Evolutionary conservation across 2,797 vertebrate genomes (phyloP).

Genomic region (Karalla daura): DNA sequence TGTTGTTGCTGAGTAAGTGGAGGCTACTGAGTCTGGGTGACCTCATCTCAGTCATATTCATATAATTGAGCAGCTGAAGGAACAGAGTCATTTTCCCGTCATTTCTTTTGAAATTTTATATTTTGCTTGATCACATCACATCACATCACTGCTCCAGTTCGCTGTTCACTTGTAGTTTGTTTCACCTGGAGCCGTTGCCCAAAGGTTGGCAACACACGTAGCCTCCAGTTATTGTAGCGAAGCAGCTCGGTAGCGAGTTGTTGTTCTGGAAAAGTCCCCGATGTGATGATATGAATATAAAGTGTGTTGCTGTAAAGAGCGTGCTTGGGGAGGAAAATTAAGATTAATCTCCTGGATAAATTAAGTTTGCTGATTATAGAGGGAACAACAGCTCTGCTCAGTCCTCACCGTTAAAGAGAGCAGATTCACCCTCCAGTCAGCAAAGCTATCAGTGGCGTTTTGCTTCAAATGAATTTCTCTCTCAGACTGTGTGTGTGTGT

Average conservation of each 20-base stretch:
- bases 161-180: constrained; percentile 15
- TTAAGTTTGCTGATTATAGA: constrained; percentile 56
- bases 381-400: constrained; percentile 33
- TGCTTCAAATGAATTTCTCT: constrained; percentile 31
- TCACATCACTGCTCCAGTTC: not conserved
- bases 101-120: not conserved
- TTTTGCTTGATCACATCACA: constrained; percentile 6
- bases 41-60: not conserved
- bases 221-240: constrained; percentile 5
- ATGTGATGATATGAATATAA: constrained; percentile 61
- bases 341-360: constrained; percentile 70
- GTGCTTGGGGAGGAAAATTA: constrained; percentile 53
- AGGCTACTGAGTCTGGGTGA: not conserved
- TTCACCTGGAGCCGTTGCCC: constrained; percentile 15
- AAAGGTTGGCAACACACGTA: constrained; percentile 38
- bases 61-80: not conserved
- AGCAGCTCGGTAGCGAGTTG: constrained; percentile 33
- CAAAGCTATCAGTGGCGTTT: constrained; percentile 53
- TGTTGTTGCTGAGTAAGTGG: constrained; percentile 6
- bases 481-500: constrained; percentile 13
- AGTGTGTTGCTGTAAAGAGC: constrained; percentile 46
- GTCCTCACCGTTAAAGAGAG: constrained; percentile 30
- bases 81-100: not conserved
- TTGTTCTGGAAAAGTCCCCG: constrained; percentile 50
- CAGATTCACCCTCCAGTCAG: constrained; percentile 40